Base-by-base conservation (phyloP, 2,113 vertebrate species). In the Sialia sialis region DNA sequence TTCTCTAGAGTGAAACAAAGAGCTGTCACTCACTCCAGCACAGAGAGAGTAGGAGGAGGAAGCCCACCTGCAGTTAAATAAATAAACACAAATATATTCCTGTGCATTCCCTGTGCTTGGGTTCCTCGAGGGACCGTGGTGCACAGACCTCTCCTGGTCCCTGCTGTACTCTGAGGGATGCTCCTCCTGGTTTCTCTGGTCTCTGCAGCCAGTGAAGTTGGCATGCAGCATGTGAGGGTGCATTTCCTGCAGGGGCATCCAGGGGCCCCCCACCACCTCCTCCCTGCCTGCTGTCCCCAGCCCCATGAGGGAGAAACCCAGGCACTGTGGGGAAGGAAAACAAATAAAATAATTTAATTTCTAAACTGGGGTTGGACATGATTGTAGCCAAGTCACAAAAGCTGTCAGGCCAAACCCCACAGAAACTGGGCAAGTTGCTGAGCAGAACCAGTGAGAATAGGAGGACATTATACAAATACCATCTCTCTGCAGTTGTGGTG, bases 341-440 rank as follows among this genome's bases (percentile, higher is more conserved):
- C 39, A 90, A 95, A 76, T 76, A 54, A 90, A 95, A 76, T 76
- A 54, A 93, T 92, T 87, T 73, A 48, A 74, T 88, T 97, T 96
- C 94, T 94, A 74, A 96, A 90, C 48, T 68, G 34, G 90, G 73
- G 72, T 89, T 87, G 29, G 86, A 79, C 27, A 25, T 23, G 41
- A 46, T 27, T 56, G 82, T 22, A 60, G 87, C 77, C 1, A 30
- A 82, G 54, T 51, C 25, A 10, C 14, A 67, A 74, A 77, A 91
- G 34, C 38, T 96, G 62, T 80, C 51, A 72, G 78, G 83, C 78
- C 86, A 82, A 76, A 91, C 91, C 8, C 51, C 90, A 64, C 48
- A 92, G 89, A 89, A 95, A 84, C 19, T 66, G 66, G 60, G 87
- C 59, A 77, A 1, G 44, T n/a, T 77, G 52, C 75, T 87, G 84